phyloP scores from a whole-genome alignment of 2,888 invertebrate species.

The Atethmia centrago region DNA sequence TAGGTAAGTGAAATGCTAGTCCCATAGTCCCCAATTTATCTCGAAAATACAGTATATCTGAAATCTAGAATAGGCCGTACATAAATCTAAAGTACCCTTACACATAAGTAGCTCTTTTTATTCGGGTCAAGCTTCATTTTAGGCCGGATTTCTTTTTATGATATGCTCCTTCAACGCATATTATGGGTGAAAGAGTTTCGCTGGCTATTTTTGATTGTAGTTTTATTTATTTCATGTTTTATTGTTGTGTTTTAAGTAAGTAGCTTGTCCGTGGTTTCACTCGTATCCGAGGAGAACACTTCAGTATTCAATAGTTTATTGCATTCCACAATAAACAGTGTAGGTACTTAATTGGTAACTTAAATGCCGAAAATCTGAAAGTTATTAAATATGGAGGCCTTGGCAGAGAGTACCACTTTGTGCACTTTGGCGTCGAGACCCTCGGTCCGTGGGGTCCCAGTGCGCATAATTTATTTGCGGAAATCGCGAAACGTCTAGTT shows the following conservation, averaged over 20 bases:
- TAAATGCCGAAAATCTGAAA: no score
- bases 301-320: no score
- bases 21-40: constrained; percentile 42
- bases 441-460: no score
- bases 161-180: constrained; percentile 49
- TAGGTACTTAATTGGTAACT: no score
- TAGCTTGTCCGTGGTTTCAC: neutral
- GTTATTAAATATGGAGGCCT: no score
- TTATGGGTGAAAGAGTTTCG: constrained; percentile 35
- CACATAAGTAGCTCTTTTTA: constrained; percentile 59
- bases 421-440: no score
- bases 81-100: constrained; percentile 60
- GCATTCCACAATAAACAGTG: no score
- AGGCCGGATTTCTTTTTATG: constrained; percentile 54
- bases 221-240: constrained; percentile 40
- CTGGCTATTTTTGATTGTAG: constrained; percentile 33
- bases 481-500: no score
- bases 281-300: rapidly evolving
- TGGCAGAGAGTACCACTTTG: no score
- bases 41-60: constrained; percentile 42
- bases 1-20: constrained; percentile 34
- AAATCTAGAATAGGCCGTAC: constrained; percentile 58
- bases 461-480: no score
- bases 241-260: constrained; percentile 10
- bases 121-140: constrained; percentile 51